A percentile compares a stretch with the other conserved stretches of the same genome.
phyloP scores from a whole-genome alignment of 2,797 vertebrate genomes.

The Columba guinea region DNA sequence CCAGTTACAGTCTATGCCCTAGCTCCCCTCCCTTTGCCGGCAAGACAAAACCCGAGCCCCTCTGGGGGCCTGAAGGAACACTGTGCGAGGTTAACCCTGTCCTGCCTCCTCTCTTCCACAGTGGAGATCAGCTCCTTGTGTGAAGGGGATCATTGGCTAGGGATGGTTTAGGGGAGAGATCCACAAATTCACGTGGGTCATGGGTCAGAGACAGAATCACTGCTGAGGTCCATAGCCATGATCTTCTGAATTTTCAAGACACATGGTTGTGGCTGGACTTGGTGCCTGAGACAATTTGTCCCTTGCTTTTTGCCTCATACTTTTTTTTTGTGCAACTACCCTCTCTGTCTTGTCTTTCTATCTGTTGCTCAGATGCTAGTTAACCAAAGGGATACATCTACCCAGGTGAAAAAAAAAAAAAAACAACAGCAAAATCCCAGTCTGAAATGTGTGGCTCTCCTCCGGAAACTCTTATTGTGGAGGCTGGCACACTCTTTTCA shows the following conservation, averaged over 20 bases:
- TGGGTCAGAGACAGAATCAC: not conserved
- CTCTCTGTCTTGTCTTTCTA: not conserved
- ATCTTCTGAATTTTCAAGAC: not conserved
- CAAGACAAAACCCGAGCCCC: slow-evolving; percentile 54
- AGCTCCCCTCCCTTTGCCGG: slow-evolving; percentile 7
- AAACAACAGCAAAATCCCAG: not conserved
- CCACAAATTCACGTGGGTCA: not conserved
- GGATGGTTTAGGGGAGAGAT: not conserved
- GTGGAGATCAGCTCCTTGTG: not conserved
- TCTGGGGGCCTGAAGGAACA: slow-evolving; percentile 23
- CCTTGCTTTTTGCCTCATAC: not conserved
- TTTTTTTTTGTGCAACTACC: not conserved
- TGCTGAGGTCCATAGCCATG: not conserved
- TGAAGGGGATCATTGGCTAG: not conserved
- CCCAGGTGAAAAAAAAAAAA: not conserved
- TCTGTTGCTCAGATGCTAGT: not conserved
- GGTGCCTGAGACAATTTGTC: not conserved
- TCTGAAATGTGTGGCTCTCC: not conserved
- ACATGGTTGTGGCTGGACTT: not conserved
- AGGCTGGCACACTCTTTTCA: not conserved
- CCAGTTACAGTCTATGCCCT: not conserved
- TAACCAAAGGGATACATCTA: not conserved
- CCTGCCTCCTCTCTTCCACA: not conserved
- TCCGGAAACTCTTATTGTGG: not conserved
- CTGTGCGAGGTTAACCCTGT: slow-evolving; percentile 30